Evolutionary conservation across 2,888 invertebrate species (phyloP).

Genomic region (Leucania comma): DNA sequence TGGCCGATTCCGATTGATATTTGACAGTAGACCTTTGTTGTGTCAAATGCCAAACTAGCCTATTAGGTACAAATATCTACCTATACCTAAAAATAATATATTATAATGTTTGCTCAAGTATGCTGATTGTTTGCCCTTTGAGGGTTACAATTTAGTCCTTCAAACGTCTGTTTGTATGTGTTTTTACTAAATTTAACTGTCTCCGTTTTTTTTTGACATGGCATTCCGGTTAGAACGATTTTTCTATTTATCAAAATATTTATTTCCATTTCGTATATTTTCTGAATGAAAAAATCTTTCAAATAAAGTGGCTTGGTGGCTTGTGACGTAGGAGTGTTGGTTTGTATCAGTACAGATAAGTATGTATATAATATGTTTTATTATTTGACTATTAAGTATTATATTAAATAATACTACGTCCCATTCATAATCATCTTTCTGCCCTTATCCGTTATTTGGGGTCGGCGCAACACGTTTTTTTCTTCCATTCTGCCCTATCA

Average conservation of each 20-base stretch:
- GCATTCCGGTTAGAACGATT: conserved; percentile 9
- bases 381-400: too few relatives aligned
- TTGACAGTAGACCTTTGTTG: background rate
- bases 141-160: conserved; percentile 4
- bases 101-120: background rate
- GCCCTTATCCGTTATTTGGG: too few relatives aligned
- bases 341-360: background rate
- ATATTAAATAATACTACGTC: too few relatives aligned
- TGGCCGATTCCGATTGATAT: conserved; percentile 1
- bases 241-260: conserved; percentile 12
- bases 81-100: background rate
- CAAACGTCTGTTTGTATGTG: background rate
- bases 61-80: too few relatives aligned
- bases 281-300: too few relatives aligned
- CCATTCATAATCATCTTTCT: too few relatives aligned
- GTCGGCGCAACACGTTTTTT: too few relatives aligned
- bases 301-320: too few relatives aligned
- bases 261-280: background rate
- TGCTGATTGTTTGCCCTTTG: background rate
- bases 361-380: too few relatives aligned
- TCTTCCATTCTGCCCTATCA: too few relatives aligned
- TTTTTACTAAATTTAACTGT: conserved; percentile 20
- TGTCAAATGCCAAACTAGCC: background rate
- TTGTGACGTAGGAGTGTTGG: background rate
- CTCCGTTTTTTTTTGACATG: conserved; percentile 20